A percentile compares a stretch with the other conserved stretches of the same genome.
Evolutionary conservation across 2,113 vertebrate genomes (phyloP).

Genomic region (Fregetta grallaria): DNA sequence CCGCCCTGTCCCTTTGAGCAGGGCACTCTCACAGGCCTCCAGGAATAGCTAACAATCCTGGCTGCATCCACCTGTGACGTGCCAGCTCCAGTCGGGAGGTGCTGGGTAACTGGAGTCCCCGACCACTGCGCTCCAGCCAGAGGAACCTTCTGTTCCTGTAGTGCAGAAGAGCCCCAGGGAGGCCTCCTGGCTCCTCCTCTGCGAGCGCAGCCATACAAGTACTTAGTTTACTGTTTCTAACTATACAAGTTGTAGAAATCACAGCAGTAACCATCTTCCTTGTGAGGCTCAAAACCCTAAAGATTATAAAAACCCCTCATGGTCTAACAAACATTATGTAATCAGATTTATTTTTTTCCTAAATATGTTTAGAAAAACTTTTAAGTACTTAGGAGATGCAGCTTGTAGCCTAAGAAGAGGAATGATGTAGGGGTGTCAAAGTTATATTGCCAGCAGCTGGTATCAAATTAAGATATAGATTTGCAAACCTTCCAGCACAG

Average conservation of each 20-base stretch:
- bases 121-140: accelerated
- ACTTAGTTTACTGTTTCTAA: background rate
- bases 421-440: background rate
- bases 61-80: accelerated
- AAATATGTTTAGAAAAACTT: background rate
- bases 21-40: accelerated
- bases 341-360: background rate
- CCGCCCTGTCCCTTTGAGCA: accelerated
- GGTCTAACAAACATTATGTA: background rate
- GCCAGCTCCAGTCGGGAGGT: background rate
- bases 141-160: background rate
- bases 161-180: background rate
- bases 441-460: background rate
- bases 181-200: background rate
- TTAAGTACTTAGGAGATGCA: background rate
- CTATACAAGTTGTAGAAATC: background rate
- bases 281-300: background rate
- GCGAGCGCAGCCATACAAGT: accelerated
- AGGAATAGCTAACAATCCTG: accelerated
- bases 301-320: background rate
- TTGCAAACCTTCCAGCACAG: background rate
- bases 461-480: background rate
- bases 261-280: background rate
- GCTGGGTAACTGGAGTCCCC: background rate
- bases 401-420: background rate